Conservation (phyloP, 1,140 invertebrate genomes). For the Rhyzopertha dominica region DNA sequence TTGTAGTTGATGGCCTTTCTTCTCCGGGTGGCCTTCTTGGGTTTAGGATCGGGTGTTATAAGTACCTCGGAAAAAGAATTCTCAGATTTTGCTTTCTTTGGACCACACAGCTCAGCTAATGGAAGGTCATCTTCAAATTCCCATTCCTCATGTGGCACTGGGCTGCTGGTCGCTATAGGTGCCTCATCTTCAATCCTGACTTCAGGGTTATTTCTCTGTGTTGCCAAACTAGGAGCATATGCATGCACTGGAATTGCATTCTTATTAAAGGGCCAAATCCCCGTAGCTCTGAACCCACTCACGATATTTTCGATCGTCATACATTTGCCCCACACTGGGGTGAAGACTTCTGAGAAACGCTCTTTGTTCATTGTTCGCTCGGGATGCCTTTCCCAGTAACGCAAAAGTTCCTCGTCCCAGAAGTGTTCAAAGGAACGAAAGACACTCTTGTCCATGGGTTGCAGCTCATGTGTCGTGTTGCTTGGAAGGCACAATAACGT, state of each 20-base stretch:
- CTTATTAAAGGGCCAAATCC: constrained; percentile 19
- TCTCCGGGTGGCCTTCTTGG: background rate
- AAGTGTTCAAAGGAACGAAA: constrained; percentile 36
- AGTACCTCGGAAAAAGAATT: constrained; percentile 11
- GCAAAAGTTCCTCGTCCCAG: constrained; percentile 37
- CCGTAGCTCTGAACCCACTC: constrained; percentile 18
- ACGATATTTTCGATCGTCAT: constrained; percentile 16
- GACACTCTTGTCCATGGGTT: constrained; percentile 42
- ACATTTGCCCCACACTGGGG: constrained; percentile 10
- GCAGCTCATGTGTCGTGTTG: constrained; percentile 44
- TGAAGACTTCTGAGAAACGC: constrained; percentile 15
- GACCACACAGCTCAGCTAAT: constrained; percentile 1
- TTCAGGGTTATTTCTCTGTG: too few species aligned
- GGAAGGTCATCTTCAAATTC: constrained; percentile 10
- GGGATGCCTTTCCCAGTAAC: constrained; percentile 8
- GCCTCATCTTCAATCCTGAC: too few species aligned
- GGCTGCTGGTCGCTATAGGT: too few species aligned
- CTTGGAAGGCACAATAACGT: constrained; percentile 40
- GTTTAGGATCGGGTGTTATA: constrained; percentile 3
- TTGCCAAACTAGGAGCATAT: too few species aligned
- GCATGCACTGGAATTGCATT: too few species aligned
- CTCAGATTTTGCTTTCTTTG: too few species aligned
- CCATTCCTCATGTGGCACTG: constrained; percentile 12
- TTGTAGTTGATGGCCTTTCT: constrained; percentile 12
- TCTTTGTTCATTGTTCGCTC: constrained; percentile 13